Conservation (phyloP, 2,888 invertebrate species). For the Amphipoea oculea region DNA sequence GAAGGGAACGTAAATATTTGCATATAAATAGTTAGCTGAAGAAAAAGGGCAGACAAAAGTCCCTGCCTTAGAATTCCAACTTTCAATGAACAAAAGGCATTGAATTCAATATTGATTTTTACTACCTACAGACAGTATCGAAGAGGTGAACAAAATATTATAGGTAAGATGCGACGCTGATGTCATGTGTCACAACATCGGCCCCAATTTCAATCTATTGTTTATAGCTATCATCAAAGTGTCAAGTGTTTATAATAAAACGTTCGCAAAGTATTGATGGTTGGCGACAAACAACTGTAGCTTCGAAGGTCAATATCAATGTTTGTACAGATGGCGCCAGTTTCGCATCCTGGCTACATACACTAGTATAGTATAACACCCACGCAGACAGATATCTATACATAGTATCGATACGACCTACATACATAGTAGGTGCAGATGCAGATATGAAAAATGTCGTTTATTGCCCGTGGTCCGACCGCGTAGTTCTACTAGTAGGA, state of each 20-base stretch:
- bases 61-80: conserved; percentile 14
- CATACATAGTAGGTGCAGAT: conserved; percentile 12
- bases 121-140: conserved; percentile 6
- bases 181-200: conserved; percentile 14
- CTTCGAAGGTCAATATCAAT: conserved; percentile 76
- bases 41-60: conserved; percentile 18
- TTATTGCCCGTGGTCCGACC: no score
- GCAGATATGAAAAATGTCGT: background rate
- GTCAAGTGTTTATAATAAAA: conserved; percentile 63
- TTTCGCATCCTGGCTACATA: conserved; percentile 53
- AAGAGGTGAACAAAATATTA: conserved; percentile 22
- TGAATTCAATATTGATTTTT: conserved; percentile 53
- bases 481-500: no score
- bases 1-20: conserved; percentile 14
- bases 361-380: conserved; percentile 42
- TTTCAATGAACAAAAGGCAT: conserved; percentile 23
- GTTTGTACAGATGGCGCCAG: conserved; percentile 75
- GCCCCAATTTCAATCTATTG: conserved; percentile 26
- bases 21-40: conserved; percentile 22
- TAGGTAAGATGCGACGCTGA: background rate
- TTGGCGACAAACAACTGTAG: conserved; percentile 58
- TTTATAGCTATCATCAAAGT: conserved; percentile 58
- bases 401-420: conserved; percentile 28
- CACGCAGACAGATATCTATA: conserved; percentile 25
- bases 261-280: conserved; percentile 50